These are phyloP conservation scores for Pristis pectinata DNA, from an alignment of 2,797 vertebrate genomes.

Conservation along the genomic window DNA sequence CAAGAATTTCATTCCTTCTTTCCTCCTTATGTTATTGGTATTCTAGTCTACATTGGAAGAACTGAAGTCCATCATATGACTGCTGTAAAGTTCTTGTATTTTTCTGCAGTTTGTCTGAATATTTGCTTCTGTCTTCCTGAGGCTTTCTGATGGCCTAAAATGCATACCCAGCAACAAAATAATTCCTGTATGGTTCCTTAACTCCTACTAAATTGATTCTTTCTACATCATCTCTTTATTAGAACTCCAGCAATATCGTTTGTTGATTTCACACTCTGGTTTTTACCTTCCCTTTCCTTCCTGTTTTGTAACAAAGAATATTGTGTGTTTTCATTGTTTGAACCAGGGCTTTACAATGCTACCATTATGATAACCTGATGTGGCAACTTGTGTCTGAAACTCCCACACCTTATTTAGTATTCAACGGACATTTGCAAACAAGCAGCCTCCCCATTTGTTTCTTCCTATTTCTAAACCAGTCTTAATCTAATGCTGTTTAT, in stretches of 20 bases:
- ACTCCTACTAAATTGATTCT: no score
- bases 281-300: not conserved
- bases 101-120: not conserved
- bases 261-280: not conserved
- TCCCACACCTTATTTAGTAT: no score
- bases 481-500: no score
- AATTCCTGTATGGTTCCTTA: not conserved
- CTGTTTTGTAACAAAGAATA: not conserved
- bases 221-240: not conserved
- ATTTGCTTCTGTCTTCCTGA: not conserved
- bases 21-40: no score
- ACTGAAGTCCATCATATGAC: not conserved
- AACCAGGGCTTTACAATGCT: not conserved
- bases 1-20: no score
- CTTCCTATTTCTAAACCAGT: no score
- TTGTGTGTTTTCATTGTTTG: not conserved
- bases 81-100: not conserved
- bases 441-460: no score
- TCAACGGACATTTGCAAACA: no score
- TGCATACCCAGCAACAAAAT: not conserved
- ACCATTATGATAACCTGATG: not conserved
- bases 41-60: not conserved
- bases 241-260: not conserved
- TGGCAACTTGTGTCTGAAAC: not conserved
- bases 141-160: no score